Evolutionary conservation across 1,140 invertebrate genomes (phyloP), one percentile per base, ranked within the genome.

Genomic region (Apis dorsata): DNA sequence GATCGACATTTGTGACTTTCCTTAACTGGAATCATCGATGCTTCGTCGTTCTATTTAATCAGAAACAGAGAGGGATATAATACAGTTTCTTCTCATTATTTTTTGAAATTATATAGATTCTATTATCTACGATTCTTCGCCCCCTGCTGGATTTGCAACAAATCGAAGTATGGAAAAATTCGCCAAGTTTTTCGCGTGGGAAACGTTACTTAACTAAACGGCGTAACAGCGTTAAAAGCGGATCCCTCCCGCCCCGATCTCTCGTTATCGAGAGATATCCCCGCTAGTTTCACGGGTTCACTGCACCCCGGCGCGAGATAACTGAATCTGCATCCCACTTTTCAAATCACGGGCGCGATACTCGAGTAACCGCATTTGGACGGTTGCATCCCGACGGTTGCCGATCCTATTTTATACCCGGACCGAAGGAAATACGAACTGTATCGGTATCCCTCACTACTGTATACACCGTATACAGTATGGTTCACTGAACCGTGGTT

Each of bases 261-360:
- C 17, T 51, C 49, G 68, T 69, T 69, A 69, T 69, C 66, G 66
- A 69, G 66, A 69, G 51, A 70, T 70, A 49, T n/a, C 68, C 34
- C 5, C 68, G 68, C 68, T 70, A 70, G 68, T 51, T 44, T 51
- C 68, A 24, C 68, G 68, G 79, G 79, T 81, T 81, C 79, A 81
- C 60, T 81, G 79, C 62, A 81, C 79, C 71, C 71, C 79, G 79
- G 79, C 55, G n/a, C 79, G n/a, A 81, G 79, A 81, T 81, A 81
- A 81, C 79, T 81, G 79, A 81, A 81, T 81, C 79, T 81, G 79
- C 79, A 81, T 81, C 79, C 79, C 79, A 81, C 79, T 81, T 81
- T 81, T 81, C 72, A 63, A 66, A 62, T 66, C 34, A 34, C 19
- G 24, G 24, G 44, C 79, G 60, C 60, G 71, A 65, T 81, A 74